These are phyloP conservation scores for Aurelia sp. DNA, from an alignment of 30 jellyfish, hydroid and myxozoan species.

Conservation along the genomic window DNA sequence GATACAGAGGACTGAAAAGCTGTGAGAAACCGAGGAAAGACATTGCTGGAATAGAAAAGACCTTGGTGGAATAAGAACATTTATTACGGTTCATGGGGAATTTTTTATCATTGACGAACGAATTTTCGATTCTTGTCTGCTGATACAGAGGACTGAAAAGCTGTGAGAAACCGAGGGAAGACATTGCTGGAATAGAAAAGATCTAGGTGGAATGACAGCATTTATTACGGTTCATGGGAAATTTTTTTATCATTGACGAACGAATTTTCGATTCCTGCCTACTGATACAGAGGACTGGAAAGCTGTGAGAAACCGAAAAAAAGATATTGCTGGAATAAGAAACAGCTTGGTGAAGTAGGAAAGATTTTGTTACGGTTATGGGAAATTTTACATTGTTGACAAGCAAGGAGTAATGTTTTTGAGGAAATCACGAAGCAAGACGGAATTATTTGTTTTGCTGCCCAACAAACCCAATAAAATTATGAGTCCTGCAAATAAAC, in stretches of 20 bases:
- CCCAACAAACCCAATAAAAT: conserved; percentile 31
- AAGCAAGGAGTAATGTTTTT: conserved; percentile 14
- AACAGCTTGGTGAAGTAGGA: not conserved
- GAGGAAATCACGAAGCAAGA: conserved; percentile 30
- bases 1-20: not conserved
- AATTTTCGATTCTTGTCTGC: no score
- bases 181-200: not conserved
- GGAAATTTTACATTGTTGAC: not conserved
- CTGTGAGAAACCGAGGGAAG: not conserved
- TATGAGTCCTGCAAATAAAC: conserved; percentile 3
- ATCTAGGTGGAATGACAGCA: not conserved
- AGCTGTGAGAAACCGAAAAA: not conserved
- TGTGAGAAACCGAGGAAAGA: not conserved
- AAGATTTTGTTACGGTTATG: not conserved
- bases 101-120: not conserved
- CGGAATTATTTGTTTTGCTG: conserved; percentile 31
- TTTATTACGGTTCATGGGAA: not conserved
- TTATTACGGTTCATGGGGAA: not conserved
- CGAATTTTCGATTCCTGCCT: not conserved
- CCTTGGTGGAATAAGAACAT: not conserved
- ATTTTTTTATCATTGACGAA: not conserved
- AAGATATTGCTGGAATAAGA: not conserved
- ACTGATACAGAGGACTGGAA: no score
- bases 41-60: not conserved
- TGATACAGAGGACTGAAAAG: not conserved